Conservation (phyloP, 2,113 vertebrate genomes). For the Lonchura striata region DNA sequence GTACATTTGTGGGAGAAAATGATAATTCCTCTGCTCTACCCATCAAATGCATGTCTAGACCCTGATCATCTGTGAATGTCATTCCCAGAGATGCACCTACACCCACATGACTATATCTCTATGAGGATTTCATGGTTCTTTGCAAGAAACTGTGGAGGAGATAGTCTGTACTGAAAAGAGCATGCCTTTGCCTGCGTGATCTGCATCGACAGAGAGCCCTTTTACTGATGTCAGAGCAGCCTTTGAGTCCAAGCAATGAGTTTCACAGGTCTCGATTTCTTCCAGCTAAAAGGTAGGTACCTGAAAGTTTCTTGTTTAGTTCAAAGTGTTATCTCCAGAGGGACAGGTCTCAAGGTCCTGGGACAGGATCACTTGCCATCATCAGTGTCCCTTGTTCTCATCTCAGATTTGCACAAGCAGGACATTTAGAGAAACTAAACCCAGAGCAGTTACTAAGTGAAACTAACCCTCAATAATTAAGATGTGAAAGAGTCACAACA, state of each 20-base stretch:
- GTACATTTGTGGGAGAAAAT: not conserved
- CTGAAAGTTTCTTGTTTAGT: not conserved
- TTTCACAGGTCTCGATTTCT: not conserved
- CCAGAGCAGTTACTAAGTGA: not conserved
- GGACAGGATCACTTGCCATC: not conserved
- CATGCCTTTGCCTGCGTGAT: not conserved
- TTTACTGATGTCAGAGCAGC: not conserved
- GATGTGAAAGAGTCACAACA: not conserved
- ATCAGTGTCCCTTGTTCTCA: not conserved
- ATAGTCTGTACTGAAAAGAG: not conserved
- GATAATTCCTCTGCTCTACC: not conserved
- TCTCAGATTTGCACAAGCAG: not conserved
- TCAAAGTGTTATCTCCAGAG: not conserved
- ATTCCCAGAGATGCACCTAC: not conserved
- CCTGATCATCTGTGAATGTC: not conserved
- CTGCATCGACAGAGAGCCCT: not conserved
- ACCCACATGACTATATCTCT: rapidly evolving
- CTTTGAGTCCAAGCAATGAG: not conserved
- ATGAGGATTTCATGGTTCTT: not conserved
- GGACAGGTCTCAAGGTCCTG: not conserved
- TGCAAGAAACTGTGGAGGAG: not conserved
- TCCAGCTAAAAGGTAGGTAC: not conserved
- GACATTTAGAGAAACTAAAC: not conserved
- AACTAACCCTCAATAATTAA: not conserved
- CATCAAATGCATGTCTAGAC: not conserved